Evolutionary conservation across 2,797 vertebrate genomes (phyloP).

Genomic region (Thunnus albacares): DNA sequence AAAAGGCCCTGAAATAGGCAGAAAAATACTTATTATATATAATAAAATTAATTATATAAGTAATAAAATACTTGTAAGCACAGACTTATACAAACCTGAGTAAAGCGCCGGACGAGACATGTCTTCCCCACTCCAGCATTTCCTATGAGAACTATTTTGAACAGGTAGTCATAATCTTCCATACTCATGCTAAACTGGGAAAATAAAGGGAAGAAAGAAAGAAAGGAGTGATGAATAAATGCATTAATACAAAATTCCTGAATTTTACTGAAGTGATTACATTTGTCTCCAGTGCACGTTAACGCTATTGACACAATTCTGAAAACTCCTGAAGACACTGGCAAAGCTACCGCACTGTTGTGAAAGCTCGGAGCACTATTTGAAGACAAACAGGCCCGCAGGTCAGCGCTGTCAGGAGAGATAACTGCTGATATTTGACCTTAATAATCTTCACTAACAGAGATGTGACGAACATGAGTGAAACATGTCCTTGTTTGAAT

Average conservation of each 20-base stretch:
- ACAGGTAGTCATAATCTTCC: constrained; percentile 99
- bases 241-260: background rate
- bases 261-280: background rate
- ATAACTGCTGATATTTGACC: constrained; percentile 19
- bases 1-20: constrained; percentile 91
- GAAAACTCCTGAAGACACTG: background rate
- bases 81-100: constrained; percentile 90
- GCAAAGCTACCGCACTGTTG: constrained; percentile 9
- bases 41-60: too few species aligned
- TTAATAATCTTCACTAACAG: background rate
- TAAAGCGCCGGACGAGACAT: constrained; percentile 98
- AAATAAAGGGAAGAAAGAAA: background rate
- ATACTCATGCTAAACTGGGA: constrained; percentile 95
- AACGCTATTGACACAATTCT: background rate
- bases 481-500: background rate
- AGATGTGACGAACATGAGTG: background rate
- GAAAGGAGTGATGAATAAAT: background rate
- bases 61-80: background rate
- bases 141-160: constrained; percentile 99
- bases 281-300: background rate
- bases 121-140: constrained; percentile 99
- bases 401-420: background rate
- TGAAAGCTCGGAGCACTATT: background rate
- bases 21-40: background rate
- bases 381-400: background rate